These are phyloP conservation scores for Hypanus sabinus DNA, from an alignment of 2,113 vertebrate genomes.

Conservation along the genomic window DNA sequence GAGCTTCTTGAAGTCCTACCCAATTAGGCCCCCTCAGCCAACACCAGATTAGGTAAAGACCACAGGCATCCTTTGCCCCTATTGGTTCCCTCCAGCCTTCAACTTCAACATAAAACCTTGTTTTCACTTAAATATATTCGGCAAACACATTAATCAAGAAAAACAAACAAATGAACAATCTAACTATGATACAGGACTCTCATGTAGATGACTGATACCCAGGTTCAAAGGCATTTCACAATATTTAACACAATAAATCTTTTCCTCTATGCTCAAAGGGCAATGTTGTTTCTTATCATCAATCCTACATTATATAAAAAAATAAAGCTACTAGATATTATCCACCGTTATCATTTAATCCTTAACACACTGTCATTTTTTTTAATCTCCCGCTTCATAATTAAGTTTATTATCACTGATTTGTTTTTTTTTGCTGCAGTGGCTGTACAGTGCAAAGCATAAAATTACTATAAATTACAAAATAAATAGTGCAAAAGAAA, in stretches of 20 bases:
- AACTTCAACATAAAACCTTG: not conserved
- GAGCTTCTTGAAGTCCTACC: not conserved
- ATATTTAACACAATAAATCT: not conserved
- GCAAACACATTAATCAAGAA: not conserved
- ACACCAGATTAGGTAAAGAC: not conserved
- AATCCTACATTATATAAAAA: not conserved
- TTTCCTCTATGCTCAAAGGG: not conserved
- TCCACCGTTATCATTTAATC: too few relatives aligned
- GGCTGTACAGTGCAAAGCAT: too few relatives aligned
- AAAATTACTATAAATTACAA: too few relatives aligned
- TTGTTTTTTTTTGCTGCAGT: too few relatives aligned
- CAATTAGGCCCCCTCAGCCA: not conserved
- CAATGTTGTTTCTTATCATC: not conserved
- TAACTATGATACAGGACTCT: not conserved
- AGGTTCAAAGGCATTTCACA: not conserved
- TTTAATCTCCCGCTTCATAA: too few relatives aligned
- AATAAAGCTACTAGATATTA: not conserved
- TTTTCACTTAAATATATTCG: not conserved
- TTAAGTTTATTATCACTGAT: too few relatives aligned
- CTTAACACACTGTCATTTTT: too few relatives aligned
- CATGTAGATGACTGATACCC: not conserved
- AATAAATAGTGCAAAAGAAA: too few relatives aligned
- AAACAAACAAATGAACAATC: not conserved
- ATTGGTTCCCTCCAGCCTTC: not conserved
- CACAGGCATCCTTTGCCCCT: not conserved